phyloP scores from a whole-genome alignment of 2,888 invertebrate species.

The Mythimna ferrago region DNA sequence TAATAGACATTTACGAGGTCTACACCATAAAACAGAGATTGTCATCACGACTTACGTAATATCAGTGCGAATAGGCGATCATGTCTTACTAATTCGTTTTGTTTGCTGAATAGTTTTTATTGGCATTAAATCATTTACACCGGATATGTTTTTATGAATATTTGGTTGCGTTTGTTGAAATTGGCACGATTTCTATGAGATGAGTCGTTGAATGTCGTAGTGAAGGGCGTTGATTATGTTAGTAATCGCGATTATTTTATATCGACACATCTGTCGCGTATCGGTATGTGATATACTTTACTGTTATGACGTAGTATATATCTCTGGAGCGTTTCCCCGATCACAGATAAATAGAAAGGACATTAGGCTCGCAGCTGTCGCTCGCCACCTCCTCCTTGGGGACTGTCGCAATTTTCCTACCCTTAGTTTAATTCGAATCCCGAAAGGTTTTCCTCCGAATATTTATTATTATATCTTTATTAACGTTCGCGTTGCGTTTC shows the following conservation, averaged over 20 bases:
- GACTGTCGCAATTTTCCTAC: conserved; percentile 89
- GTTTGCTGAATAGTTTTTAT: conserved; percentile 83
- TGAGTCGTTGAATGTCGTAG: conserved; percentile 42
- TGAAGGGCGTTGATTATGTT: conserved; percentile 64
- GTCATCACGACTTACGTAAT: conserved; percentile 87
- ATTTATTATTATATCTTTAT: conserved; percentile 91
- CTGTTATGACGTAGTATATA: conserved; percentile 74
- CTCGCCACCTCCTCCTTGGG: conserved; percentile 79
- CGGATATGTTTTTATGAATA: conserved; percentile 77
- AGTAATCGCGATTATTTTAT: conserved; percentile 66
- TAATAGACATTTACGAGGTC: conserved; percentile 90
- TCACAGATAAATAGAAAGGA: conserved; percentile 88
- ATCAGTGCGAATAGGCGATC: conserved; percentile 77
- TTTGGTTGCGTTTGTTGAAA: conserved; percentile 70
- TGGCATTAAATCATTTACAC: conserved; percentile 79
- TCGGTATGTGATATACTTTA: conserved; percentile 67
- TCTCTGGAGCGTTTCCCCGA: conserved; percentile 79
- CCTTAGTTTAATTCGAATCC: conserved; percentile 89
- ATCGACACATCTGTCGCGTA: conserved; percentile 71
- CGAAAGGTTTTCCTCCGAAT: conserved; percentile 86
- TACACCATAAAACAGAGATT: conserved; percentile 89
- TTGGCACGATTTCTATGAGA: conserved; percentile 69
- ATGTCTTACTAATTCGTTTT: conserved; percentile 83
- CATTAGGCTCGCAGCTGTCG: conserved; percentile 89
- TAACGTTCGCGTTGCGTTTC: conserved; percentile 83